Evolutionary conservation across 2,113 vertebrate species (phyloP), one percentile per base, ranked within the genome.

Genomic region (Carassius gibelio): DNA sequence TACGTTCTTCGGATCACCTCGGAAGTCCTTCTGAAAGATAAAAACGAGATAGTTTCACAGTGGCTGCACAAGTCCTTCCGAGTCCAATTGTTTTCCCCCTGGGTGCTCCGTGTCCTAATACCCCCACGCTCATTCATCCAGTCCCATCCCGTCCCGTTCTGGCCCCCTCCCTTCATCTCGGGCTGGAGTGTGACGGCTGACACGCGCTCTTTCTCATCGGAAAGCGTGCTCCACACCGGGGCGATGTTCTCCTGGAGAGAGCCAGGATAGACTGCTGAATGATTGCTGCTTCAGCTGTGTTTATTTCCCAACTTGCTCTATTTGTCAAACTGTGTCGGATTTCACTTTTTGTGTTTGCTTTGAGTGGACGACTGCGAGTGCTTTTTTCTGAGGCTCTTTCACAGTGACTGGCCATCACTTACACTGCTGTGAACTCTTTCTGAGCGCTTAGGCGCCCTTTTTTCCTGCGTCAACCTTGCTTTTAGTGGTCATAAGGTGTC

Each of bases 1-100:
- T 98, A 96, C 96, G 96, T 98, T 97, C 96, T 93, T 93, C 95
- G 94, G 96, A 98, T 98, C 97, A 98, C 97, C 97, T 97, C 95
- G 95, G 96, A 97, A 98, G 97, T 98, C 96, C 97, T 97, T 94
- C 92, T 93, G 91, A 92, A 94, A 96, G 96, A 97, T 99, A 96
- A 98, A 98, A 98, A 96, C 95, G 94, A 97, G 97, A 98, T 97
- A 96, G 97, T 97, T 99, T 99, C 98, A 99, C 97, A 99, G 96
- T 97, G 94, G 69, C 94, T 97, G 98, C 96, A 94, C 97, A 98
- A 99, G 98, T 98, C 97, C 97, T 99, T 97, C 96, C 90, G 94
- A 96, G 94, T 96, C 93, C 90, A 88, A 89, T 96, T 93, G 94
- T 96, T 98, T 98, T 98, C 97, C 96, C 96, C 97, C 97, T 96